Evolutionary conservation across 2,797 vertebrate genomes (phyloP).

Genomic region (Phrynocephalus vlangalii): DNA sequence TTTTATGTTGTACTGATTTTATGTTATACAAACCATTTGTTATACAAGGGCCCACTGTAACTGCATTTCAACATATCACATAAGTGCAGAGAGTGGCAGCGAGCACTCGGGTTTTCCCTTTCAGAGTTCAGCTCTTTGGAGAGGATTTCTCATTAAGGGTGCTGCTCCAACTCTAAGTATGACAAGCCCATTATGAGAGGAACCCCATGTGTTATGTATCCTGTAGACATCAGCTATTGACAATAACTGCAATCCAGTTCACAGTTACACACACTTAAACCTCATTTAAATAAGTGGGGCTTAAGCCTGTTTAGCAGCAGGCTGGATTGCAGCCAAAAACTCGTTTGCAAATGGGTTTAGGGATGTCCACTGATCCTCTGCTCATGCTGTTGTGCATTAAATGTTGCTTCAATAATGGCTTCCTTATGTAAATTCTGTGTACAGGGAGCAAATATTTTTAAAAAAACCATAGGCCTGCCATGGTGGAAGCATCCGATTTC

Average conservation of each 20-base stretch:
- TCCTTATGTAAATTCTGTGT: background rate
- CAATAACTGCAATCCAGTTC: constrained; percentile 36
- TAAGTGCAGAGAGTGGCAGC: constrained; percentile 12
- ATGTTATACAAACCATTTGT: no score
- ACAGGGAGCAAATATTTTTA: background rate
- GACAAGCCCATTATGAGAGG: constrained; percentile 11
- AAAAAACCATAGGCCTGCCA: constrained; percentile 1
- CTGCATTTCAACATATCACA: background rate
- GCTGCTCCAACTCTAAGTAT: constrained; percentile 3
- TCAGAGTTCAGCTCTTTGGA: background rate
- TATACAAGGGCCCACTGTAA: no score
- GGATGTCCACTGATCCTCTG: background rate
- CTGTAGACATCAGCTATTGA: constrained; percentile 28
- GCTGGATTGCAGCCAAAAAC: constrained; percentile 24
- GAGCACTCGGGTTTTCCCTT: background rate
- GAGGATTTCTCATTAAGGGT: background rate
- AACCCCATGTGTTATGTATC: constrained; percentile 1
- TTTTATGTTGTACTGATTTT: no score
- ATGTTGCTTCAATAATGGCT: constrained; percentile 21
- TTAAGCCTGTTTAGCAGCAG: constrained; percentile 24
- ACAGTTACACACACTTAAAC: constrained; percentile 32
- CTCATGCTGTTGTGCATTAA: background rate
- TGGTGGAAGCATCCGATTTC: constrained; percentile 12
- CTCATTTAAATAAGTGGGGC: constrained; percentile 42
- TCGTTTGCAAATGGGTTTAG: constrained; percentile 33